Percentiles rank a stretch among this genome's conserved stretches.
phyloP scores from a whole-genome alignment of 2,113 vertebrate species.

The Toxostoma redivivum region DNA sequence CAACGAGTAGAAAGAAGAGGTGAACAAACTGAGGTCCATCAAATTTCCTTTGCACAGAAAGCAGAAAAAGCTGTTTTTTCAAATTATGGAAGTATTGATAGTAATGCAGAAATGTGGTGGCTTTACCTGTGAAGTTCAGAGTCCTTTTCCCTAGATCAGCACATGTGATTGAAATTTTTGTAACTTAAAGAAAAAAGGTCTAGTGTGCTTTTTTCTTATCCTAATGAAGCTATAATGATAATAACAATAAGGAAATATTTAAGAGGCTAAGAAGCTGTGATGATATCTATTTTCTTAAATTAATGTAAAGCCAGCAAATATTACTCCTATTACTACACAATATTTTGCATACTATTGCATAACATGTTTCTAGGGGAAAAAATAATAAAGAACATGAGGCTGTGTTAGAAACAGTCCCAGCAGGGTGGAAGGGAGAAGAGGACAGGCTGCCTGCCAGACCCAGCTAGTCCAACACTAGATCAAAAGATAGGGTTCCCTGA shows the following conservation, averaged over 20 bases:
- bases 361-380: not conserved
- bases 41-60: not conserved
- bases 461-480: not conserved
- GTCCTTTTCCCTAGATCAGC: not conserved
- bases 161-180: not conserved
- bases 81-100: not conserved
- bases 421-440: not conserved
- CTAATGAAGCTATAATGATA: not conserved
- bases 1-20: not conserved
- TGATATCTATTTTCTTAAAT: not conserved
- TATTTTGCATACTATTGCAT: not conserved
- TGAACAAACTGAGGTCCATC: not conserved
- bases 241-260: not conserved
- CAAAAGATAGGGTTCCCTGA: not conserved
- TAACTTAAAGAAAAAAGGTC: not conserved
- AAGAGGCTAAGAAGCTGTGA: not conserved
- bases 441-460: not conserved
- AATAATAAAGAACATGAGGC: not conserved
- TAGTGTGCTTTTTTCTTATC: not conserved
- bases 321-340: not conserved
- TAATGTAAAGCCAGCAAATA: not conserved
- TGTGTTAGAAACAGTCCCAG: not conserved
- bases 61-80: not conserved
- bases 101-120: not conserved
- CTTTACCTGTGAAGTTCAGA: not conserved